phyloP scores from a whole-genome alignment of 2,113 vertebrate genomes.

The Oplegnathus fasciatus region DNA sequence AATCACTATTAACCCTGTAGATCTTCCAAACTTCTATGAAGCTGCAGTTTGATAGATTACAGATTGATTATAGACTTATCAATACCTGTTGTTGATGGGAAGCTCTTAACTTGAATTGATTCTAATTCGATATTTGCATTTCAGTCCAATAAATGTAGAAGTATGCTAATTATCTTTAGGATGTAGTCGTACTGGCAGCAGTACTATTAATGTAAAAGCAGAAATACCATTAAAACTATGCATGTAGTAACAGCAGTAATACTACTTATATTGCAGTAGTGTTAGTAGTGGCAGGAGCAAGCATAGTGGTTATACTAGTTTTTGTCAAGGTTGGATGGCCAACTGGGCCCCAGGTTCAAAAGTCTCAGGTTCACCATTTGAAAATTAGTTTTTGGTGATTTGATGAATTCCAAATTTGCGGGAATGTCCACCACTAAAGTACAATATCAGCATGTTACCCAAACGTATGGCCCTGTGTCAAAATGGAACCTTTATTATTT shows the following conservation, averaged over 20 bases:
- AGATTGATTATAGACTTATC: conserved; percentile 31
- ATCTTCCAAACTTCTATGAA: conserved; percentile 10
- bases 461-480: too few species aligned
- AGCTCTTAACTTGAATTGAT: conserved; percentile 42
- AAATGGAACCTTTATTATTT: too few species aligned
- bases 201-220: not conserved
- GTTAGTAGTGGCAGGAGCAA: not conserved
- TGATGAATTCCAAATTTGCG: too few species aligned
- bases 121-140: conserved; percentile 28
- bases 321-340: not conserved
- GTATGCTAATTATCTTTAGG: conserved; percentile 37
- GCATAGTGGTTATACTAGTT: not conserved
- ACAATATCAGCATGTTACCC: too few species aligned
- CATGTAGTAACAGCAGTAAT: not conserved
- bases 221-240: not conserved
- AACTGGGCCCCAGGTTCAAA: too few species aligned
- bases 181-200: not conserved
- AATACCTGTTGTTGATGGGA: conserved; percentile 11
- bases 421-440: too few species aligned
- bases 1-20: not conserved
- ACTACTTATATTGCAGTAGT: not conserved
- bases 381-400: too few species aligned
- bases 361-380: too few species aligned
- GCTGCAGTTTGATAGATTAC: conserved; percentile 31
- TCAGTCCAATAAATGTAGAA: conserved; percentile 14